A percentile compares a stretch with the other conserved stretches of the same genome.
phyloP scores from a whole-genome alignment of 2,113 vertebrate species.

The Calyptomena viridis region DNA sequence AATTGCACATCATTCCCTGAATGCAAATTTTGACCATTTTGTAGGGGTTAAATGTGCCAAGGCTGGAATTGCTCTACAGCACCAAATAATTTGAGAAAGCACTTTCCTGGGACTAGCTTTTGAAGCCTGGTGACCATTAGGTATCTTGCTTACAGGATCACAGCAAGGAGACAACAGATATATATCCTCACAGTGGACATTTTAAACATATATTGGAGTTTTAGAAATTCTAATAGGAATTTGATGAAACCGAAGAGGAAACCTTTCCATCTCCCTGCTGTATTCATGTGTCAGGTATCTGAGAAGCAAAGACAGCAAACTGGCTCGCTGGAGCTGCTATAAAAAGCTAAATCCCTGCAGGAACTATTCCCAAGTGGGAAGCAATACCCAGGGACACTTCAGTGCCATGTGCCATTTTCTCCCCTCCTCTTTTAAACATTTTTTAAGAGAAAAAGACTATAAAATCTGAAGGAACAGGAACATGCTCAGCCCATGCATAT shows the following conservation, averaged over 20 bases:
- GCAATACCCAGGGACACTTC: background rate
- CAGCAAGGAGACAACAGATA: background rate
- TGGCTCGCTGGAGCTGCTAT: background rate
- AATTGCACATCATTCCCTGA: background rate
- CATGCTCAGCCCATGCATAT: background rate
- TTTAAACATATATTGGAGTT: background rate
- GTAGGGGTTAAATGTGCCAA: background rate
- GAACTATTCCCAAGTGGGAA: background rate
- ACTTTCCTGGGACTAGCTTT: background rate
- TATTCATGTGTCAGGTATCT: accelerated
- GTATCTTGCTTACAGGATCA: background rate
- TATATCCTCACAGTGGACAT: background rate
- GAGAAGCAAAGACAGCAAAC: background rate
- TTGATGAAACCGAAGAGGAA: background rate
- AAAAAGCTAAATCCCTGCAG: background rate
- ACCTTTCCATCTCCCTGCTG: background rate
- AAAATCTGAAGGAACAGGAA: background rate
- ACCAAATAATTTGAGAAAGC: background rate
- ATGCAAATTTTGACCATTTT: background rate
- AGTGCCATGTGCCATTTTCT: background rate
- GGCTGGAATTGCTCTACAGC: background rate
- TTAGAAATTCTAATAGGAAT: background rate
- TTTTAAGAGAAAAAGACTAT: background rate
- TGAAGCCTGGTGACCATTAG: background rate
- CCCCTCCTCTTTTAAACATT: background rate